Percentiles rank a stretch among this genome's conserved stretches.
phyloP scores from a whole-genome alignment of 2,888 invertebrate species.

The Orthosia incerta region DNA sequence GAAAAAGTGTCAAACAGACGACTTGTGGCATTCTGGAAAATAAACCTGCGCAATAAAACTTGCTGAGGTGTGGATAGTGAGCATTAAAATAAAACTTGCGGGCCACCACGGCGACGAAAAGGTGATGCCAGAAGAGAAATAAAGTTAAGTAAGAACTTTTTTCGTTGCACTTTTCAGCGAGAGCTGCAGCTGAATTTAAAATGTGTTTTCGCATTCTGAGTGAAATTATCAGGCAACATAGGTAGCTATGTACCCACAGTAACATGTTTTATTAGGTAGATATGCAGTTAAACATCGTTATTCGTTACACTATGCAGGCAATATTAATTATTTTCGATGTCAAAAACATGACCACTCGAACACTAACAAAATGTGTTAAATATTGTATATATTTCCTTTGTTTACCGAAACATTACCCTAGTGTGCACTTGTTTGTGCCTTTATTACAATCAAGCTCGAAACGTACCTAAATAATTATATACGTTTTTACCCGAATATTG shows the following conservation, averaged over 20 bases:
- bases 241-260: background rate
- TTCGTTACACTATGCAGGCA: background rate
- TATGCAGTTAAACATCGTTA: background rate
- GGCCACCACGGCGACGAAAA: background rate
- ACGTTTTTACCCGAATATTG: slow-evolving; percentile 24
- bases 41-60: slow-evolving; percentile 1
- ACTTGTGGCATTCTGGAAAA: background rate
- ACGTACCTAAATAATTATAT: slow-evolving; percentile 32
- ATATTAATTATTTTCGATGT: slow-evolving; percentile 28
- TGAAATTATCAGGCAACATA: background rate
- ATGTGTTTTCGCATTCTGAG: slow-evolving; percentile 14
- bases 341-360: background rate
- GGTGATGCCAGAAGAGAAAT: slow-evolving; percentile 4
- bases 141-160: slow-evolving; percentile 11
- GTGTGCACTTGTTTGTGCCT: slow-evolving; percentile 5
- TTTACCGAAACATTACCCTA: background rate
- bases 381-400: slow-evolving; percentile 22
- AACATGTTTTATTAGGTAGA: background rate
- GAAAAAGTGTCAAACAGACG: background rate
- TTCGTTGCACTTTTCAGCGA: slow-evolving; percentile 18
- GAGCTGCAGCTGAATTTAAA: slow-evolving; percentile 19
- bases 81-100: slow-evolving; percentile 6
- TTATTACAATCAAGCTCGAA: slow-evolving; percentile 16
- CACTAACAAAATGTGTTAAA: background rate
- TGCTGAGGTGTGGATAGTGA: too few species aligned